Conservation (phyloP, 2,113 vertebrate species). For the Camelus bactrianus region DNA sequence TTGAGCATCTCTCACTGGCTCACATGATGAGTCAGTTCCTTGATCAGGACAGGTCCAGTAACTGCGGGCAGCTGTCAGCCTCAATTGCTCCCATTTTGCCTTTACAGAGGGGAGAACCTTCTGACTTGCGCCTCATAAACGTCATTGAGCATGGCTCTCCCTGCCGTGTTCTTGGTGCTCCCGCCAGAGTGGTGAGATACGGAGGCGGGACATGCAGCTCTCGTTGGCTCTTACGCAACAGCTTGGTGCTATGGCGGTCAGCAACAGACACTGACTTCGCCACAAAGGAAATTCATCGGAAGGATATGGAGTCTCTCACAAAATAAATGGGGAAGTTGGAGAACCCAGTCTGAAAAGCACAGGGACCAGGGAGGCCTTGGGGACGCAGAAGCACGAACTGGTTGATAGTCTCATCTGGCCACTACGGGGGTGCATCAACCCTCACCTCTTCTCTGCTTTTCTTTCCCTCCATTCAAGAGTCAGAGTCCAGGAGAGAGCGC, state of each 20-base stretch:
- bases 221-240: background rate
- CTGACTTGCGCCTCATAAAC: background rate
- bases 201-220: background rate
- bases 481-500: background rate
- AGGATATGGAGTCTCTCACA: background rate
- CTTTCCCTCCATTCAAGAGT: background rate
- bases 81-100: background rate
- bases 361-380: background rate
- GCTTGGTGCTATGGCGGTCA: background rate
- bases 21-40: background rate
- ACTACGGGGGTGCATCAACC: background rate
- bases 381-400: background rate
- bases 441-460: background rate
- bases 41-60: background rate
- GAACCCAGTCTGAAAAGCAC: background rate
- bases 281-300: background rate
- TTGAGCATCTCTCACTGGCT: background rate
- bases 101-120: background rate
- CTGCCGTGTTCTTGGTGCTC: background rate
- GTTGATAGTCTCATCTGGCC: background rate
- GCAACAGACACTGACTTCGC: background rate
- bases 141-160: fast-evolving
- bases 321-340: background rate
- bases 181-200: too few relatives aligned
- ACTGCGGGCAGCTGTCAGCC: background rate